Evolutionary conservation across 2,888 invertebrate genomes (phyloP), one percentile per base, ranked within the genome.

Genomic region (Mythimna loreyi): DNA sequence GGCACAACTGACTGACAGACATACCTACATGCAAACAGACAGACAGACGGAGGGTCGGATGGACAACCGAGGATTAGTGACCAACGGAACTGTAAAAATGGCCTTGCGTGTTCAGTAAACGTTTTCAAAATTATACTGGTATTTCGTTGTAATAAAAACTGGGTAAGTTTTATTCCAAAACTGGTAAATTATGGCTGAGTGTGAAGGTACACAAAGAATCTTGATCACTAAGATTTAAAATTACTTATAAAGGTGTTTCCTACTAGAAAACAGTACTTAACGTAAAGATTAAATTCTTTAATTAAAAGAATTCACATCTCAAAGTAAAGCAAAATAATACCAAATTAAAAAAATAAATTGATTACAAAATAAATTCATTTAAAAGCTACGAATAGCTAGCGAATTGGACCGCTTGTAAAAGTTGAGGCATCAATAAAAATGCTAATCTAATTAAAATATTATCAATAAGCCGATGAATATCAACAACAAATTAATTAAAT

Each of bases 81-180:
- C 40, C 40, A 40, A 40, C 16, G 40, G 40, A 40, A 40, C 40
- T 4, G 16, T 19, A 77, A 76, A 72, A 62, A 13, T 62, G 45
- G 62, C 53, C 7, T 19, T 68, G 79, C 82, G 82, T 81, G 81
- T 62, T 76, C 21, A 61, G 61, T 52, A 30, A 58, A 68, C 75
- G 40, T 40, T 40, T 40, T 40, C 16, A 16, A 40, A 40, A 72
- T 81, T 70, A 56, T 52, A 52, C 53, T 30, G 28, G 47, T 70
- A 61, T 70, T 66, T 50, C 59, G 52, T 43, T 45, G 56, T 45
- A 56, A 47, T 33, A 47, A 62, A n/a, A 70, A 72, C 53, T 40
- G 62, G 63, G 59, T 62, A 66, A 36, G 13, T 60, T 58, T 67
- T 61, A 47, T 58, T 30, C 21, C 21, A 53, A 47, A 66, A 66